Evolutionary conservation across 1,140 invertebrate genomes (phyloP).

Genomic region (Eriosoma lanigerum): DNA sequence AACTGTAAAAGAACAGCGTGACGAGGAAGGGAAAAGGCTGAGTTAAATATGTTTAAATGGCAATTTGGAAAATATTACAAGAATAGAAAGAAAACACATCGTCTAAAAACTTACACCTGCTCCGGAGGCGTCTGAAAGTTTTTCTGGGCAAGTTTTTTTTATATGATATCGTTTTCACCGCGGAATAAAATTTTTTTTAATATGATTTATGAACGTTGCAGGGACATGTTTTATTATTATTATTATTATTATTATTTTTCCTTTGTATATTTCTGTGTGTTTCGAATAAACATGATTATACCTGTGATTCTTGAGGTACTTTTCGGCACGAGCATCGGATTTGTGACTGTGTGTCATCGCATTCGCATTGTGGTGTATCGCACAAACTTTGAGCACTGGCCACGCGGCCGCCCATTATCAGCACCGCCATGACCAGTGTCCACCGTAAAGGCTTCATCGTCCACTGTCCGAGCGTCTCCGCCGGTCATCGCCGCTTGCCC

Average conservation of each 20-base stretch:
- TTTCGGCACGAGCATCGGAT: slow-evolving; percentile 35
- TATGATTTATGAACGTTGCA: background rate
- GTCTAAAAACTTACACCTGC: slow-evolving; percentile 4
- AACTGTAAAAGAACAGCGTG: background rate
- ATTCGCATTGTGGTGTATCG: slow-evolving; percentile 44
- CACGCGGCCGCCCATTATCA: background rate
- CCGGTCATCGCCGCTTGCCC: slow-evolving; percentile 18
- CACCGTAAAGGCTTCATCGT: background rate
- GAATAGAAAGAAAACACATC: background rate
- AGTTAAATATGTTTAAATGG: slow-evolving; percentile 42
- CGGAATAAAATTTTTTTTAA: background rate
- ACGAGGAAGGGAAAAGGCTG: background rate
- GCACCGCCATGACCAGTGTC: background rate
- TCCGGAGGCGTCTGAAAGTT: background rate
- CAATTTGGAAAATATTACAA: slow-evolving; percentile 12
- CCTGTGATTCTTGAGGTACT: slow-evolving; percentile 37
- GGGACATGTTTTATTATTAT: background rate
- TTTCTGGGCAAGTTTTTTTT: slow-evolving; percentile 2
- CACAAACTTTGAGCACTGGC: slow-evolving; percentile 32
- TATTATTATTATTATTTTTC: background rate
- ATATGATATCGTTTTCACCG: background rate
- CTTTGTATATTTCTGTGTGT: background rate
- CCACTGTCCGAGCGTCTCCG: background rate
- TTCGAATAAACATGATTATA: background rate
- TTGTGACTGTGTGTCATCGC: slow-evolving; percentile 42